These are phyloP conservation scores for Pterois miles DNA, from an alignment of 2,797 vertebrate genomes.

Conservation along the genomic window DNA sequence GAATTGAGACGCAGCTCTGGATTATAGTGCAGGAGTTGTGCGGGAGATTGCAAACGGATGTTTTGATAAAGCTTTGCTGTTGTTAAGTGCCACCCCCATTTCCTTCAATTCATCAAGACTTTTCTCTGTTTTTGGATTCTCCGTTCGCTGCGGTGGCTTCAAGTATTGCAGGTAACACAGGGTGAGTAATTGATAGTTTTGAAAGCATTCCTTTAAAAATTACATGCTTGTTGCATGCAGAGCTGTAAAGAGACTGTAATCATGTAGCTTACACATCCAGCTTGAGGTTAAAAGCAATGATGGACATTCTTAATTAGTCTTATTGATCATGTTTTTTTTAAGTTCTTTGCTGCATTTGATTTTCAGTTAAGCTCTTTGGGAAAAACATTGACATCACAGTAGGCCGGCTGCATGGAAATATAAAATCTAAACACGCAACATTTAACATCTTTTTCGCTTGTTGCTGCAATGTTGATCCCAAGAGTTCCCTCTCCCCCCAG, in stretches of 20 bases:
- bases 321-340: conserved; percentile 40
- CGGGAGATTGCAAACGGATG: neutral
- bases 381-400: neutral
- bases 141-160: neutral
- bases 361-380: conserved; percentile 5
- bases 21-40: too few relatives aligned
- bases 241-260: neutral
- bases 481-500: neutral
- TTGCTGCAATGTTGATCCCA: conserved; percentile 16
- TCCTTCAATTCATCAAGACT: neutral
- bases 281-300: conserved; percentile 21
- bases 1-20: too few relatives aligned
- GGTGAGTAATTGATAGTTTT: neutral
- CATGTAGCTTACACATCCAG: neutral
- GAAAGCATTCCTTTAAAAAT: neutral
- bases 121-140: too few relatives aligned
- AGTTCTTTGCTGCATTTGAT: neutral
- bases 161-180: neutral
- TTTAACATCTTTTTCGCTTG: conserved; percentile 13
- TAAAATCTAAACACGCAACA: conserved; percentile 14
- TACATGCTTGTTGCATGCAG: neutral
- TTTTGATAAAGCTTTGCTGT: neutral
- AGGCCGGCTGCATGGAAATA: neutral
- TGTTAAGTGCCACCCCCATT: too few relatives aligned
- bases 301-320: conserved; percentile 34